Evolutionary conservation across 1,140 invertebrate species (phyloP).

Genomic region (Hermetia illucens): DNA sequence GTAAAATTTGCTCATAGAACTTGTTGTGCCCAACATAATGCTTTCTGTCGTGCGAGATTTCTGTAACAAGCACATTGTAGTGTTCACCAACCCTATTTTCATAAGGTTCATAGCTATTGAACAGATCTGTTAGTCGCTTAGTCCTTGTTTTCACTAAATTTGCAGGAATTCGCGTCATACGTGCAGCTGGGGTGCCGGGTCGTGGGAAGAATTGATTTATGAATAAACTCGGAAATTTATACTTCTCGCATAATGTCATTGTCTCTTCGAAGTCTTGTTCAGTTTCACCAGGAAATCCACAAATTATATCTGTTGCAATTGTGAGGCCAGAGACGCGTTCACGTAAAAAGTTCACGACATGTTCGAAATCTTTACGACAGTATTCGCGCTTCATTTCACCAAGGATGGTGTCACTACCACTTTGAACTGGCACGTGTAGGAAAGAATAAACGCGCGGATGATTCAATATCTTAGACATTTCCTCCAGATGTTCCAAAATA

Average conservation of each 20-base stretch:
- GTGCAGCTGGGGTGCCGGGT: conserved; percentile 88
- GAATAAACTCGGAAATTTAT: conserved; percentile 87
- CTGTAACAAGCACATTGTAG: conserved; percentile 80
- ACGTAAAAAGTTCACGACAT: conserved; percentile 74
- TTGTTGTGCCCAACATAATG: conserved; percentile 94
- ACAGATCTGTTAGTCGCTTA: conserved; percentile 76
- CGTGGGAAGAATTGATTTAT: conserved; percentile 97
- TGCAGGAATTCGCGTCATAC: conserved; percentile 63
- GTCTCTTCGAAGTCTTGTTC: conserved; percentile 83
- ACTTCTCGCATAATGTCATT: conserved; percentile 67
- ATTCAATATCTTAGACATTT: conserved; percentile 76
- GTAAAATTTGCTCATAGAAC: conserved; percentile 86
- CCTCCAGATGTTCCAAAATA: conserved; percentile 85
- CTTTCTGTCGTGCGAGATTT: conserved; percentile 79
- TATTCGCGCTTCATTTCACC: conserved; percentile 96
- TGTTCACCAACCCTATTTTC: conserved; percentile 55
- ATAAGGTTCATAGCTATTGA: conserved; percentile 84
- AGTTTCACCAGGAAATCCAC: conserved; percentile 96
- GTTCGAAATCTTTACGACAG: conserved; percentile 70
- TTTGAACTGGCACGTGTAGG: conserved; percentile 94
- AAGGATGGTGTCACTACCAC: conserved; percentile 85
- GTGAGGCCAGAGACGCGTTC: conserved; percentile 52
- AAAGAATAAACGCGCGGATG: conserved; percentile 90
- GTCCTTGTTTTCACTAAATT: conserved; percentile 83
- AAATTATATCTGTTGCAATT: conserved; percentile 96